Evolutionary conservation across 2,888 invertebrate species (phyloP).

Genomic region (Dicranocentrus wangi): DNA sequence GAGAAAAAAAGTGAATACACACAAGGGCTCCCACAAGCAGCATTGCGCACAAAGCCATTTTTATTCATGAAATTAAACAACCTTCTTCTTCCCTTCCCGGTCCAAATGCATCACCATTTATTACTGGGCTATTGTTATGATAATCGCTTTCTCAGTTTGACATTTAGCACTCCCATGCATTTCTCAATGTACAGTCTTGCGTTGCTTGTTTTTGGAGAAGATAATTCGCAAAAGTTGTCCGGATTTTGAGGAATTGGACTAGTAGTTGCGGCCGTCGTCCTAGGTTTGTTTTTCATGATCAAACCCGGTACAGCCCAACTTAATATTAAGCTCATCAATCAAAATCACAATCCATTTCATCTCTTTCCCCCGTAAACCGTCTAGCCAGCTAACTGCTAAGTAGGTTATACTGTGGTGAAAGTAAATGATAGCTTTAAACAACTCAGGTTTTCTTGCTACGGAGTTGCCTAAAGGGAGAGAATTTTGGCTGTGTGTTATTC

Average conservation of each 20-base stretch:
- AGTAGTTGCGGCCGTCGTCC: constrained; percentile 28
- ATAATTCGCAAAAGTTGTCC: constrained; percentile 13
- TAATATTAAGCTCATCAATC: constrained; percentile 72
- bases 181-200: no score
- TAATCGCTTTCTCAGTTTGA: no score
- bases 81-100: no score
- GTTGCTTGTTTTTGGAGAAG: background rate
- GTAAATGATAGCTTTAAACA: constrained; percentile 43
- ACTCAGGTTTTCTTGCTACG: background rate
- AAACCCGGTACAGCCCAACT: constrained; percentile 64
- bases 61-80: no score
- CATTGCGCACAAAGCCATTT: no score
- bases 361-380: constrained; percentile 30
- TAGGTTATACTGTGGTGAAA: constrained; percentile 42
- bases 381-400: constrained; percentile 49
- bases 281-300: constrained; percentile 58
- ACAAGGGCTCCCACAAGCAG: no score
- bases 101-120: no score
- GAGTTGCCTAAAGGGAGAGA: no score
- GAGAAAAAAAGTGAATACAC: no score
- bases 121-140: no score
- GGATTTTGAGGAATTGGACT: constrained; percentile 30
- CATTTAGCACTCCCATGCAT: no score
- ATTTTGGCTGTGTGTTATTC: background rate
- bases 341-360: constrained; percentile 72